Percentiles rank a stretch among this genome's conserved stretches.
phyloP scores from a whole-genome alignment of 2,113 vertebrate genomes.

The Tragelaphus buxtoni region DNA sequence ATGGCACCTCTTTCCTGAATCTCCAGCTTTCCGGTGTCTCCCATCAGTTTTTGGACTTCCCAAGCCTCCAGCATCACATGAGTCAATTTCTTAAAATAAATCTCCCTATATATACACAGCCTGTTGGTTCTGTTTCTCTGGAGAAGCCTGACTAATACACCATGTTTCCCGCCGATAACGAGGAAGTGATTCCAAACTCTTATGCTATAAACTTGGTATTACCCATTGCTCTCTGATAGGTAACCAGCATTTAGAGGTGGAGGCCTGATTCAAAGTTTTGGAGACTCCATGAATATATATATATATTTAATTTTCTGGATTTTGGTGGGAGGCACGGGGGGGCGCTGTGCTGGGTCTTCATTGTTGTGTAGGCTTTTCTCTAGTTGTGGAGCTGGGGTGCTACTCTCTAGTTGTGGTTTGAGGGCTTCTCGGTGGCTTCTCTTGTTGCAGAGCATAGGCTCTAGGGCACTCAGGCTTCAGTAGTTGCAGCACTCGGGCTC shows the following conservation, averaged over 20 bases:
- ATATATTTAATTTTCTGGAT: not conserved
- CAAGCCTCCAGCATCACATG: not conserved
- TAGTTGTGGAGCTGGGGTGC: not conserved
- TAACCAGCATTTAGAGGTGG: not conserved
- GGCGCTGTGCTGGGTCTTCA: not conserved
- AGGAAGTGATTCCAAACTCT: not conserved
- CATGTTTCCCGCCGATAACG: not conserved
- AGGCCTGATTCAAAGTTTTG: not conserved
- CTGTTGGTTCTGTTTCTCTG: not conserved
- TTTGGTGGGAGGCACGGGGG: accelerated
- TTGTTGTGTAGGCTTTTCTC: accelerated
- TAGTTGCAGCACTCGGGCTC: not conserved
- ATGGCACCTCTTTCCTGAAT: not conserved
- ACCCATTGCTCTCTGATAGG: not conserved
- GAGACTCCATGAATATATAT: not conserved
- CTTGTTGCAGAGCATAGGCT: not conserved
- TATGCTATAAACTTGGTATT: not conserved
- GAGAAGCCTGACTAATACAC: not conserved
- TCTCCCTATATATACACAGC: not conserved
- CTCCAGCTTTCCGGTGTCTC: not conserved
- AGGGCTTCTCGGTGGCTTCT: not conserved
- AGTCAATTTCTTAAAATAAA: not conserved
- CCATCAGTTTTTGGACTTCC: not conserved
- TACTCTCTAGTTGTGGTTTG: not conserved
- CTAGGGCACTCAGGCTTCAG: not conserved